Percentiles rank a stretch among this genome's conserved stretches.
These are phyloP conservation scores for Alviniconcha marisindica DNA, from an alignment of 1,140 invertebrate species.

Conservation along the genomic window DNA sequence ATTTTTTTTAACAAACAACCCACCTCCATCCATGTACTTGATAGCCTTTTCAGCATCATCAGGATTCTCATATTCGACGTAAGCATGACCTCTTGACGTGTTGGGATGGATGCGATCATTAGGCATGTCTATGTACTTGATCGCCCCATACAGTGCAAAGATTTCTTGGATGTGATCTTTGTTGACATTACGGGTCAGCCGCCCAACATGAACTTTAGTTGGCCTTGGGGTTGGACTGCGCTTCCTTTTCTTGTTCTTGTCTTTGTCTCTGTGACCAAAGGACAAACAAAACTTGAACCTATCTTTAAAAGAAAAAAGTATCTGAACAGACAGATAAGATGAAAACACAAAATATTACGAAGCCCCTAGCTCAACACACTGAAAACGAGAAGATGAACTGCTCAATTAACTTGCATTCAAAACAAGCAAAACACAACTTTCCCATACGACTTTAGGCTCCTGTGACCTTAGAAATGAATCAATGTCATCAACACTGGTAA, in stretches of 20 bases:
- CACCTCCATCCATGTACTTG: constrained; percentile 99
- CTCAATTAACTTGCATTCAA: no score
- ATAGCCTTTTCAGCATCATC: constrained; percentile 99
- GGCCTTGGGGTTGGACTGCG: constrained; percentile 69
- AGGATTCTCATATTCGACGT: constrained; percentile 94
- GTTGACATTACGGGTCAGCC: constrained; percentile 93
- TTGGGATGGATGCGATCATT: constrained; percentile 90
- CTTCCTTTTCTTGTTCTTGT: constrained; percentile 56
- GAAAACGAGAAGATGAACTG: no score
- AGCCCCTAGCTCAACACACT: no score
- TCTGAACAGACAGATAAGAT: no score
- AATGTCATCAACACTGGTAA: no score
- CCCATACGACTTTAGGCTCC: no score
- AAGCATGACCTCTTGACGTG: constrained; percentile 92
- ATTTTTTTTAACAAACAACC: constrained; percentile 37
- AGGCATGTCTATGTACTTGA: constrained; percentile 94
- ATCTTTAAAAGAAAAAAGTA: no score
- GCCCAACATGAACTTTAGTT: constrained; percentile 92
- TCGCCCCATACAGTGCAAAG: constrained; percentile 92
- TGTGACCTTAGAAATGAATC: no score
- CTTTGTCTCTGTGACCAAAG: constrained; percentile 20
- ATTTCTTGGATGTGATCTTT: constrained; percentile 95
- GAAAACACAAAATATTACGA: no score
- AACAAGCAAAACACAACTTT: no score
- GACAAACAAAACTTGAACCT: no score